Conservation (phyloP, 2,888 invertebrate species). For the Schizotus pectinicornis region DNA sequence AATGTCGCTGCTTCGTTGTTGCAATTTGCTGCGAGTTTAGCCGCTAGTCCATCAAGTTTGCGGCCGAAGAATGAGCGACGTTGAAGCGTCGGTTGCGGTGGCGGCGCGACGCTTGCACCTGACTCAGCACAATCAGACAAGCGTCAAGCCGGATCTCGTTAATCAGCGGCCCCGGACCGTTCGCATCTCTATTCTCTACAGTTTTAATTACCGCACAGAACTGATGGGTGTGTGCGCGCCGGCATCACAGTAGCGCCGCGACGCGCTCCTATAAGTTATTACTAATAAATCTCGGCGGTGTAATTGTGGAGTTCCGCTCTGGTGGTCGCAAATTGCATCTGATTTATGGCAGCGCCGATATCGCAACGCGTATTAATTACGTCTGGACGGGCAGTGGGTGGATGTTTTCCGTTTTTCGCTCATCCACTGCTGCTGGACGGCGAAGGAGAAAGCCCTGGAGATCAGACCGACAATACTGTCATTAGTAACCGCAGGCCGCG, state of each 20-base stretch:
- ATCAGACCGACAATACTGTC: constrained; percentile 22
- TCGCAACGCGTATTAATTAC: constrained; percentile 31
- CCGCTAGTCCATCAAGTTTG: no score
- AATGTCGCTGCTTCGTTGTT: no score
- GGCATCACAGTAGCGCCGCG: no score
- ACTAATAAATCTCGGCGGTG: constrained; percentile 50
- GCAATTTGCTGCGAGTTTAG: no score
- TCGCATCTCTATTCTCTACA: not conserved
- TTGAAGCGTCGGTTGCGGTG: not conserved
- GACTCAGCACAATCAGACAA: constrained; percentile 5
- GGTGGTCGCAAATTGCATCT: constrained; percentile 35
- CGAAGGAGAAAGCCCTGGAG: constrained; percentile 11
- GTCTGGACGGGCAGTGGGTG: constrained; percentile 26
- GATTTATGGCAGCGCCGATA: constrained; percentile 45
- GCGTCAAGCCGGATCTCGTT: not conserved
- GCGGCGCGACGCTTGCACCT: constrained; percentile 2
- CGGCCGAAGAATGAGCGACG: not conserved
- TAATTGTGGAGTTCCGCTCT: constrained; percentile 50
- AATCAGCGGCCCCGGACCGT: not conserved
- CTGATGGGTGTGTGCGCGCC: no score
- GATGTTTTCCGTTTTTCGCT: constrained; percentile 9
- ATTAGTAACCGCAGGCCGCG: constrained; percentile 26
- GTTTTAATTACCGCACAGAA: no score
- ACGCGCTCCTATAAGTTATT: constrained; percentile 46
- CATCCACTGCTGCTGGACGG: not conserved